Conservation (phyloP, 2,888 invertebrate genomes). For the Melikaiella ostensackeni region DNA sequence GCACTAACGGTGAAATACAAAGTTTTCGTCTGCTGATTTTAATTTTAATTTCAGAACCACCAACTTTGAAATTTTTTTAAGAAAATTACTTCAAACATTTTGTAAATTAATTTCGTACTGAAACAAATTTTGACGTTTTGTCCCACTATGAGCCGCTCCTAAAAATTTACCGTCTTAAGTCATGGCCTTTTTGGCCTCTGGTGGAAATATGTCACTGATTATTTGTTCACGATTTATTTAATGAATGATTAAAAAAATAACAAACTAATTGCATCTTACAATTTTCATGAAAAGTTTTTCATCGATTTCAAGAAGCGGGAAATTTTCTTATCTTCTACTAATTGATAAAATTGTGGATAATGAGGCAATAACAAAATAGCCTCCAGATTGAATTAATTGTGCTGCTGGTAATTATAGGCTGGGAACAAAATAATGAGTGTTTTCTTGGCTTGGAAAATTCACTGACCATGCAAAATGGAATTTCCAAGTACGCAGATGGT, state of each 20-base stretch:
- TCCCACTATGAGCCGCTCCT: no score
- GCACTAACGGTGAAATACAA: no score
- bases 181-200: no score
- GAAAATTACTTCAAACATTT: no score
- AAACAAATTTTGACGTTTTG: no score
- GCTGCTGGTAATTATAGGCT: not conserved
- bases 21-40: no score
- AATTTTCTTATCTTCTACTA: not conserved
- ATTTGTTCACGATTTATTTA: not conserved
- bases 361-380: no score
- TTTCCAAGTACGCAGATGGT: not conserved
- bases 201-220: no score
- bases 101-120: no score
- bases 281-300: not conserved
- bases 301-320: not conserved
- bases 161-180: no score
- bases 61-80: no score
- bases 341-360: not conserved
- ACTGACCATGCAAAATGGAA: not conserved
- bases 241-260: not conserved
- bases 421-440: not conserved
- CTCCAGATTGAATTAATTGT: not conserved
- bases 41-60: no score
- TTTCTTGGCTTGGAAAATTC: not conserved
- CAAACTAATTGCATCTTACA: not conserved